Evolutionary conservation across 2,888 invertebrate genomes (phyloP).

Genomic region (Neuroscelio doddi): DNA sequence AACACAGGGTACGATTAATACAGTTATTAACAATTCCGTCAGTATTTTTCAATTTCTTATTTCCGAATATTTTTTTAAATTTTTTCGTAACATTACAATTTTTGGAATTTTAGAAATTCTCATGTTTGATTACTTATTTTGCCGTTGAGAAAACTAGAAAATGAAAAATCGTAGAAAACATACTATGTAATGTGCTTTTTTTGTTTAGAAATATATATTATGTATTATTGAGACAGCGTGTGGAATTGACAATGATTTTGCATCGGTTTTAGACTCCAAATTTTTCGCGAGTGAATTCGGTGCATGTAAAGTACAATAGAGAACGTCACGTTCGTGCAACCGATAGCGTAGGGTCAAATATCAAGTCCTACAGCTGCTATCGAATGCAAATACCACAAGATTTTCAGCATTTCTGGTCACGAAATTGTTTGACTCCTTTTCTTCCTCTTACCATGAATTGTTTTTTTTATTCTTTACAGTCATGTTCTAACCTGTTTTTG

Average conservation of each 20-base stretch:
- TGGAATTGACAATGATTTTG: slow-evolving; percentile 46
- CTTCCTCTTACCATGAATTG: slow-evolving; percentile 25
- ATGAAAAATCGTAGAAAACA: slow-evolving; percentile 22
- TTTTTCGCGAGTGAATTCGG: slow-evolving; percentile 45
- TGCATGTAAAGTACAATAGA: slow-evolving; percentile 47
- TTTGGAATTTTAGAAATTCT: too few relatives aligned
- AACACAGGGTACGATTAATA: too few relatives aligned
- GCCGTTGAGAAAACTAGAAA: too few relatives aligned
- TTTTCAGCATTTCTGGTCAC: slow-evolving; percentile 49
- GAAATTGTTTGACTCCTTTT: slow-evolving; percentile 49
- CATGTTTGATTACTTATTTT: too few relatives aligned
- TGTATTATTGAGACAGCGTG: slow-evolving; percentile 37
- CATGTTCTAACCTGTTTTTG: too few relatives aligned
- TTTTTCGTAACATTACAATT: too few relatives aligned
- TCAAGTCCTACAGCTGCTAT: slow-evolving; percentile 46
- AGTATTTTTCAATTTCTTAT: too few relatives aligned
- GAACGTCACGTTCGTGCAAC: slow-evolving; percentile 48
- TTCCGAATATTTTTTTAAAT: too few relatives aligned
- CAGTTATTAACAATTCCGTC: too few relatives aligned
- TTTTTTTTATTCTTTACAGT: too few relatives aligned
- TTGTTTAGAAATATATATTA: slow-evolving; percentile 30
- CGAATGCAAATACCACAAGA: slow-evolving; percentile 48
- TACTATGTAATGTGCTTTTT: slow-evolving; percentile 23
- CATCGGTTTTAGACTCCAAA: slow-evolving; percentile 43
- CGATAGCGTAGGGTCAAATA: slow-evolving; percentile 48